A percentile compares a stretch with the other conserved stretches of the same genome.
Conservation (phyloP, 2,797 vertebrate genomes). For the Alosa sapidissima region DNA sequence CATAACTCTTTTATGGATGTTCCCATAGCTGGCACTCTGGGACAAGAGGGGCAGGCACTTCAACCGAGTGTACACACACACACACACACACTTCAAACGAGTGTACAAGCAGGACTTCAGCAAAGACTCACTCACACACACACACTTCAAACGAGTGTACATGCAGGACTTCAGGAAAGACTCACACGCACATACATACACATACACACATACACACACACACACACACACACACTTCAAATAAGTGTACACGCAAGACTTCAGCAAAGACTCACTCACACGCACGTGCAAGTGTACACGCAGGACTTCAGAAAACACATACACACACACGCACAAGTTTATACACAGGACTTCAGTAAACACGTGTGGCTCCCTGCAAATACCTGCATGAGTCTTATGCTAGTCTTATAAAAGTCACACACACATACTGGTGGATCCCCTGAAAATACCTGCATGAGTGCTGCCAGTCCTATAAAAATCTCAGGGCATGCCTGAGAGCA, state of each 20-base stretch:
- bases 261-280: background rate
- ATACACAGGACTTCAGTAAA: too few species aligned
- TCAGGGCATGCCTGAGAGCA: too few species aligned
- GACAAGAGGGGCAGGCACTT: background rate
- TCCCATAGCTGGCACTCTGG: background rate
- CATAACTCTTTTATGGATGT: constrained; percentile 56
- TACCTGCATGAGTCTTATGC: too few species aligned
- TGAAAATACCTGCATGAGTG: too few species aligned
- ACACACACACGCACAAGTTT: background rate
- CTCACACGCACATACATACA: background rate
- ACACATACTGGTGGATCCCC: background rate
- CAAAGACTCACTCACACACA: too few species aligned
- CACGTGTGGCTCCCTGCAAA: background rate
- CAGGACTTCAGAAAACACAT: too few species aligned
- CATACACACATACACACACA: background rate
- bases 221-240: background rate
- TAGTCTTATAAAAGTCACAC: background rate
- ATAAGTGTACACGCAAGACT: too few species aligned
- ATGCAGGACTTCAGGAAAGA: too few species aligned
- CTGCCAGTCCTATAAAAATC: too few species aligned
- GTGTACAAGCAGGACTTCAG: too few species aligned
- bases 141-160: too few species aligned
- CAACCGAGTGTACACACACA: background rate
- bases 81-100: background rate
- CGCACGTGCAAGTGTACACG: background rate